Percentiles rank a stretch among this genome's conserved stretches.
phyloP scores from a whole-genome alignment of 2,888 invertebrate genomes.

The Escarpia spicata region DNA sequence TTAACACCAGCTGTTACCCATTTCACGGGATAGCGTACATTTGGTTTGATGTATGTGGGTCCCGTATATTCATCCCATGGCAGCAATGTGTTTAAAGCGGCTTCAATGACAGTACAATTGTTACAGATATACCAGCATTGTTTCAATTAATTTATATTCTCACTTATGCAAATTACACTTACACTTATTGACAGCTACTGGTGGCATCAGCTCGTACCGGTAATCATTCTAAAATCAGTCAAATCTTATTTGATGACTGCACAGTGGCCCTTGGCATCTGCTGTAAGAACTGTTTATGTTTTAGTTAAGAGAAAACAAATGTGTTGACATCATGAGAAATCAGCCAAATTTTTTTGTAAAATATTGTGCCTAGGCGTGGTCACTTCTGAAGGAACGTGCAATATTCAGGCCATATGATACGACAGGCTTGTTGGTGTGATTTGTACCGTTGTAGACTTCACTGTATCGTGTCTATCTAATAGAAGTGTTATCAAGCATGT shows the following conservation, averaged over 20 bases:
- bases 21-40: no score
- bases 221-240: neutral
- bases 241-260: neutral
- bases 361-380: neutral
- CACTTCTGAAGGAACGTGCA: neutral
- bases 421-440: neutral
- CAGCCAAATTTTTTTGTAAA: neutral
- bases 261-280: neutral
- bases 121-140: neutral
- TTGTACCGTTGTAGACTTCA: neutral
- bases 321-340: neutral
- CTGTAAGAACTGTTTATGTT: neutral
- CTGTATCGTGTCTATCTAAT: neutral
- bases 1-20: no score
- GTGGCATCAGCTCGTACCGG: neutral
- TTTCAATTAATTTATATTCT: neutral
- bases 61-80: no score
- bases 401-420: neutral
- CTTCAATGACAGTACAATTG: neutral
- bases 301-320: neutral
- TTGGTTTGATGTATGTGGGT: no score
- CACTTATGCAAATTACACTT: neutral
- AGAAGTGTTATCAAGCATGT: neutral
- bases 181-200: neutral
- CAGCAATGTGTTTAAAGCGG: no score